These are phyloP conservation scores for Pseudomyrmex cubaensis DNA, from an alignment of 1,140 invertebrate genomes.

Conservation along the genomic window DNA sequence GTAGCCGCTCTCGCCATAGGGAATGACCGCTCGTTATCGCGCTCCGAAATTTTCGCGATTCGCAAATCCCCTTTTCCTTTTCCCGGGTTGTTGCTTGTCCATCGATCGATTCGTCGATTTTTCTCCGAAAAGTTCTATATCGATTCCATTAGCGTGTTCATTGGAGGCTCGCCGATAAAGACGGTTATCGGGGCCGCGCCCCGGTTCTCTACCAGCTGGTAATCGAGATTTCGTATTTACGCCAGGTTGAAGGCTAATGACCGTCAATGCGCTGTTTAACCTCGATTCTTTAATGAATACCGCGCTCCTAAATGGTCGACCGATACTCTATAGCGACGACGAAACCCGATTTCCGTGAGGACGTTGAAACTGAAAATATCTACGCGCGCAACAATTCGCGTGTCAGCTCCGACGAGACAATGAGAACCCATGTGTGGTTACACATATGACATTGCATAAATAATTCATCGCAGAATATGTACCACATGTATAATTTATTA, in stretches of 20 bases:
- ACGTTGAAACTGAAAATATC: background rate
- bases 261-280: background rate
- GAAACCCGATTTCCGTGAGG: no score
- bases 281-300: background rate
- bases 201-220: background rate
- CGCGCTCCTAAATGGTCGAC: background rate
- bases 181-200: background rate
- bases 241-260: background rate
- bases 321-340: no score
- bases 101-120: background rate
- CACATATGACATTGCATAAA: conserved; percentile 14
- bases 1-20: conserved; percentile 15
- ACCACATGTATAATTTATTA: conserved; percentile 43
- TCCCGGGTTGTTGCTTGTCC: background rate
- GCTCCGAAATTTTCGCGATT: conserved; percentile 32
- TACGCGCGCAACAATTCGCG: background rate
- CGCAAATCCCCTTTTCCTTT: no score
- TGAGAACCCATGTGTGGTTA: conserved; percentile 2
- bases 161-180: background rate
- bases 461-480: conserved; percentile 36
- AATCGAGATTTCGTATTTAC: conserved; percentile 7
- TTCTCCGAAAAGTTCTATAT: background rate
- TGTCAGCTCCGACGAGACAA: background rate
- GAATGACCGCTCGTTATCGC: conserved; percentile 31
- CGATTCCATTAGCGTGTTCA: conserved; percentile 21